phyloP scores from a whole-genome alignment of 2,113 vertebrate genomes.

The Myrmecobius fasciatus region DNA sequence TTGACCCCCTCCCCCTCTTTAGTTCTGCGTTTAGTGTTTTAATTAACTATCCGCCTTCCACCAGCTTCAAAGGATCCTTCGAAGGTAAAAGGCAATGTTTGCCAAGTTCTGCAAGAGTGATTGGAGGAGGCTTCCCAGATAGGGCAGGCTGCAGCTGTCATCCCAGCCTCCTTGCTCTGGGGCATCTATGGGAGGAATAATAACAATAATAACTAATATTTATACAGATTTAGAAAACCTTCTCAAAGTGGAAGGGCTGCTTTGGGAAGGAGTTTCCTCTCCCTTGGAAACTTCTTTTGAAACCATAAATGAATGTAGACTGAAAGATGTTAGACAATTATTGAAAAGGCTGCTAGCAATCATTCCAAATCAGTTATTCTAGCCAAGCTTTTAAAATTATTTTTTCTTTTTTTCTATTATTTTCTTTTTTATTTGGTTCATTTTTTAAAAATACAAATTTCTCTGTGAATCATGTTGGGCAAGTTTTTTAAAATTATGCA shows the following conservation, averaged over 20 bases:
- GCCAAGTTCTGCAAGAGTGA: background rate
- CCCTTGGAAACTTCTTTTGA: background rate
- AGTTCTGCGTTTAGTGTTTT: slow-evolving; percentile 38
- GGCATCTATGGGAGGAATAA: background rate
- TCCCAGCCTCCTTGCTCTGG: background rate
- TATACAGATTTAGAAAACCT: background rate
- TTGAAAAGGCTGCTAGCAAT: background rate
- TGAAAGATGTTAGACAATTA: background rate
- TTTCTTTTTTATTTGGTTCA: too few species aligned
- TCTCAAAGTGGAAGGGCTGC: background rate
- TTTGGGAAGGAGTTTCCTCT: background rate
- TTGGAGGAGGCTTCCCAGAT: background rate
- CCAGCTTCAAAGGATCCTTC: background rate
- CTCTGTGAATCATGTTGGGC: too few species aligned
- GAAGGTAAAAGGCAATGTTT: background rate
- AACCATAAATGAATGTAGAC: background rate
- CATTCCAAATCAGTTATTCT: background rate
- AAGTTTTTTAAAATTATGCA: background rate
- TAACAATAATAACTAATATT: background rate
- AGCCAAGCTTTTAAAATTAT: too few species aligned
- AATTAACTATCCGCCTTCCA: slow-evolving; percentile 32
- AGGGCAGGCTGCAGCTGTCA: background rate
- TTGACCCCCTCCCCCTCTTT: slow-evolving; percentile 19
- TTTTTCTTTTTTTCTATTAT: too few species aligned
- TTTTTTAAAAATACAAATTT: too few species aligned